These are phyloP conservation scores for Trichonephila clavipes DNA, from an alignment of 1,140 invertebrate genomes.

Conservation along the genomic window DNA sequence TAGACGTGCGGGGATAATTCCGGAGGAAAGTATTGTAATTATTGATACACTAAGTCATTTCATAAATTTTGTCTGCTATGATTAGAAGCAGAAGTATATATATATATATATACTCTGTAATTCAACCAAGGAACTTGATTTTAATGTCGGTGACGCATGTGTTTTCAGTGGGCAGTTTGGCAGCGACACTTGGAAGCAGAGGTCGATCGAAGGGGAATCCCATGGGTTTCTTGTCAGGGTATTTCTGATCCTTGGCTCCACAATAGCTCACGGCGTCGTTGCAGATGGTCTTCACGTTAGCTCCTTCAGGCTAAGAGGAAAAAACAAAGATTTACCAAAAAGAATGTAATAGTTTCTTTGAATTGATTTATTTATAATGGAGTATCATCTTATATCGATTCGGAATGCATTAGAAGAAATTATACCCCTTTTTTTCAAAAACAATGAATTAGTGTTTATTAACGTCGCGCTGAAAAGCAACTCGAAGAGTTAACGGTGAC, in stretches of 20 bases:
- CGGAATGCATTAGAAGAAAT: too few relatives aligned
- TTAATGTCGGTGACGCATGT: constrained; percentile 32
- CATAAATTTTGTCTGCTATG: neutral
- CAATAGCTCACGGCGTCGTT: constrained; percentile 88
- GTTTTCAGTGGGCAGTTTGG: constrained; percentile 19
- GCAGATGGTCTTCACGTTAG: constrained; percentile 81
- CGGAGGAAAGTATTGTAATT: too few relatives aligned
- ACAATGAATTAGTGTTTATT: too few relatives aligned
- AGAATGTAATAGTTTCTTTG: too few relatives aligned
- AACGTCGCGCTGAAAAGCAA: too few relatives aligned
- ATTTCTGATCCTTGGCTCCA: constrained; percentile 86
- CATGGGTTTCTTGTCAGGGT: constrained; percentile 72
- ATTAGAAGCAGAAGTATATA: neutral
- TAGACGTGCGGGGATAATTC: too few relatives aligned
- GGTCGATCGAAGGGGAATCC: constrained; percentile 72
- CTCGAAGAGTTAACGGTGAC: too few relatives aligned
- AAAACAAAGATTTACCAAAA: neutral
- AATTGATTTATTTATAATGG: too few relatives aligned
- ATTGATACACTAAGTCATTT: neutral
- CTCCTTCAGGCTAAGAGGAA: constrained; percentile 44
- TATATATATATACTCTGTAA: neutral
- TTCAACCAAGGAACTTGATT: constrained; percentile 62
- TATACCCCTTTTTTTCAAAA: too few relatives aligned
- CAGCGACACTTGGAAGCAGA: constrained; percentile 77
- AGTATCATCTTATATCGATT: too few relatives aligned